Percentiles rank a stretch among this genome's conserved stretches.
Evolutionary conservation across 2,797 vertebrate species (phyloP).

Genomic region (Capromys pilorides): DNA sequence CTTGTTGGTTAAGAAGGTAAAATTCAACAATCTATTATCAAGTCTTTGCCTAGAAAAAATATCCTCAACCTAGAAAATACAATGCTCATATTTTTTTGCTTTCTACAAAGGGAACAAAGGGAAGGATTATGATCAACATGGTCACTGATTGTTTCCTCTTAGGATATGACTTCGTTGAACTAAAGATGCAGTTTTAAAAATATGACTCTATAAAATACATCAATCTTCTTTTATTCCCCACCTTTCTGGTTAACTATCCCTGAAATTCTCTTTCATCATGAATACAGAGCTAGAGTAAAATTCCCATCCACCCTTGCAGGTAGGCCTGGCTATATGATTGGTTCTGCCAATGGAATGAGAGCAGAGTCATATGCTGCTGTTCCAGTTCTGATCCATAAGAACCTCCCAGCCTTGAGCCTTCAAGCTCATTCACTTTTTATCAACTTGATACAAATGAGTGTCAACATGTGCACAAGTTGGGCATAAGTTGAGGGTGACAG

Average conservation of each 20-base stretch:
- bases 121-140: not conserved
- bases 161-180: constrained; percentile 20
- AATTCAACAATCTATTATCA: not conserved
- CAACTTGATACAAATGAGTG: not conserved
- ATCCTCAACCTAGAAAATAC: not conserved
- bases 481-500: not conserved
- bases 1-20: constrained; percentile 25
- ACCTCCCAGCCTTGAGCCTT: not conserved
- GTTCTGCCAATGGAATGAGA: not conserved
- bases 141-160: not conserved
- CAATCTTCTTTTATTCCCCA: not conserved
- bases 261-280: not conserved
- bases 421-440: not conserved
- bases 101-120: constrained; percentile 35
- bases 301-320: constrained; percentile 2
- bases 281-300: not conserved
- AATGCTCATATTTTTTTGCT: constrained; percentile 52
- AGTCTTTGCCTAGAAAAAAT: constrained; percentile 9
- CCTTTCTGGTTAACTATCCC: not conserved
- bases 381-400: not conserved
- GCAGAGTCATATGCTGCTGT: not conserved
- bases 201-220: not conserved
- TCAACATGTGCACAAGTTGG: not conserved
- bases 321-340: not conserved
- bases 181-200: constrained; percentile 29